Percentiles rank a stretch among this genome's conserved stretches.
Conservation (phyloP, 2,888 invertebrate genomes). For the Peribatodes rhomboidaria region DNA sequence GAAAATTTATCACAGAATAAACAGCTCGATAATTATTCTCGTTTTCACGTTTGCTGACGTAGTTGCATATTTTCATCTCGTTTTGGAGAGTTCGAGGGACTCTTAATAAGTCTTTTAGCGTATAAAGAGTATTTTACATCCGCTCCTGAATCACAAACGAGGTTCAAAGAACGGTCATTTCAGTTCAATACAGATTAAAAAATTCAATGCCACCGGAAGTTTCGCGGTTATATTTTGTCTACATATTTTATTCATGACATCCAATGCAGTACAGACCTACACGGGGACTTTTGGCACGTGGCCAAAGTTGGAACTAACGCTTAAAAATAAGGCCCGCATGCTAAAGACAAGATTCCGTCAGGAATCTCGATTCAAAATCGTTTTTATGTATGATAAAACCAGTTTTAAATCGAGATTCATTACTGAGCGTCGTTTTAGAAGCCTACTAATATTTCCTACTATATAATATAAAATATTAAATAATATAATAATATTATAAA, state of each 20-base stretch:
- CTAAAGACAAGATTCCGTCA: no score
- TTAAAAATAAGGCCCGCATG: no score
- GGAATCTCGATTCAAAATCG: no score
- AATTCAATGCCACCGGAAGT: slow-evolving; percentile 6
- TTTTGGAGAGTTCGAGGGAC: slow-evolving; percentile 7
- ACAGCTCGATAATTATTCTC: not conserved
- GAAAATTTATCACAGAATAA: slow-evolving; percentile 25
- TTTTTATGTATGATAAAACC: no score
- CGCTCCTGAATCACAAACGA: slow-evolving; percentile 52
- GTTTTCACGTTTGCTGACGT: slow-evolving; percentile 31
- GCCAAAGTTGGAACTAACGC: no score
- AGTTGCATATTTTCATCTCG: slow-evolving; percentile 41
- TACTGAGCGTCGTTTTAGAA: no score
- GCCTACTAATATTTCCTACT: no score
- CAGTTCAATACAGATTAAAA: slow-evolving; percentile 47
- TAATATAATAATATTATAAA: no score
- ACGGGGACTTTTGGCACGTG: no score
- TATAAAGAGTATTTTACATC: slow-evolving; percentile 43
- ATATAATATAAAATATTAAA: no score
- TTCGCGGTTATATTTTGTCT: not conserved
- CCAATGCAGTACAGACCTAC: no score
- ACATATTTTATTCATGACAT: slow-evolving; percentile 9
- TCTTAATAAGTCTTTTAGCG: slow-evolving; percentile 14
- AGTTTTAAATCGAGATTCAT: no score
- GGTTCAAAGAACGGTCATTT: slow-evolving; percentile 70